Conservation (phyloP, 1,140 invertebrate genomes). For the Polypedilum vanderplanki region DNA sequence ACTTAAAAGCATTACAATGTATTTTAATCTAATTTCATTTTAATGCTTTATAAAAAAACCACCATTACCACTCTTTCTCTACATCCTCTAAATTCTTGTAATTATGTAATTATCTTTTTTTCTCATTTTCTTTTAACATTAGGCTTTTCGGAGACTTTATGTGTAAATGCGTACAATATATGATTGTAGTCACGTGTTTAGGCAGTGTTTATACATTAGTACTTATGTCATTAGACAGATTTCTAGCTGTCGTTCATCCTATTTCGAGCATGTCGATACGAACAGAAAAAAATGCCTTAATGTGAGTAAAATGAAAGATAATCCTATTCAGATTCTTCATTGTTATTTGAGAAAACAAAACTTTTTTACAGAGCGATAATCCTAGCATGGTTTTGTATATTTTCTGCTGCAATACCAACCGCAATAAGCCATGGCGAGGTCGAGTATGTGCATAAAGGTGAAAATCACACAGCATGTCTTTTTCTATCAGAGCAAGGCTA, state of each 20-base stretch:
- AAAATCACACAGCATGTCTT: slow-evolving; percentile 56
- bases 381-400: slow-evolving; percentile 68
- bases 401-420: slow-evolving; percentile 62
- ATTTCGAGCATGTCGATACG: slow-evolving; percentile 76
- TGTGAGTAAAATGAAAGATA: slow-evolving; percentile 52
- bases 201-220: slow-evolving; percentile 89
- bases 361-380: slow-evolving; percentile 51
- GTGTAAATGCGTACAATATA: slow-evolving; percentile 84
- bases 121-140: slow-evolving; percentile 46
- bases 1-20: not conserved
- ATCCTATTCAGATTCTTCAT: not conserved
- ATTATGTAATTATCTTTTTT: not conserved
- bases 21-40: not conserved
- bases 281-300: slow-evolving; percentile 68
- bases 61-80: not conserved
- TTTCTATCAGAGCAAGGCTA: slow-evolving; percentile 56
- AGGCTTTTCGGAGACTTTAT: slow-evolving; percentile 89
- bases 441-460: slow-evolving; percentile 50
- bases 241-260: slow-evolving; percentile 84
- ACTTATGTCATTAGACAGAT: slow-evolving; percentile 85
- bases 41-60: not conserved
- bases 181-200: slow-evolving; percentile 76
- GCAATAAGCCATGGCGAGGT: slow-evolving; percentile 65
- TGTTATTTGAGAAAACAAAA: not conserved
- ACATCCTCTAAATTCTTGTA: not conserved